Evolutionary conservation across 2,113 vertebrate genomes (phyloP).

Genomic region (Hippocampus mohnikei): DNA sequence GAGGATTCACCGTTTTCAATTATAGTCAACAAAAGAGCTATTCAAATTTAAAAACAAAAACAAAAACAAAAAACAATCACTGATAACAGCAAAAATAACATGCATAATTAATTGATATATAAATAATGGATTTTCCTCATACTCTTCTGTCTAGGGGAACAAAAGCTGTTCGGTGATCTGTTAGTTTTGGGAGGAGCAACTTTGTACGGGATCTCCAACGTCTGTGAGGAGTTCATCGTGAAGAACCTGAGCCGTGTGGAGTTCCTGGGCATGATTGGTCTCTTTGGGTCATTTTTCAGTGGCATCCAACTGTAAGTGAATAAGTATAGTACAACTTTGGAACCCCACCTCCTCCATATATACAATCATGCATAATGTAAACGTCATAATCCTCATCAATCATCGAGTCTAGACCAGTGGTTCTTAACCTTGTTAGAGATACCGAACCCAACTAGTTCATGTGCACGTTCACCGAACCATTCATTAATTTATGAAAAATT

Average conservation of each 20-base stretch:
- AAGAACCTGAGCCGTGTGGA: slow-evolving; percentile 90
- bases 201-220: slow-evolving; percentile 86
- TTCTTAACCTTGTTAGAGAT: no score
- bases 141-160: slow-evolving; percentile 76
- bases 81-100: not conserved
- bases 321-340: not conserved
- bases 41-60: no score
- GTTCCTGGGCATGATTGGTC: slow-evolving; percentile 93
- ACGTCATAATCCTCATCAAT: no score
- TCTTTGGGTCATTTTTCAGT: slow-evolving; percentile 96
- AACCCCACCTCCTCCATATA: not conserved
- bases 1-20: no score
- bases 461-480: no score
- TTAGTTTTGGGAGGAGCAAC: slow-evolving; percentile 89
- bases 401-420: no score
- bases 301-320: slow-evolving; percentile 92
- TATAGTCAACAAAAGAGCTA: no score
- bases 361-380: no score
- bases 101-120: no score
- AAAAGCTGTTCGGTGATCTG: slow-evolving; percentile 90
- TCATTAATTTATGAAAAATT: no score
- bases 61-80: not conserved
- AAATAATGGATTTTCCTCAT: not conserved
- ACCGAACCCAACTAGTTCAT: no score
- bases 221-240: slow-evolving; percentile 93